Percentiles rank a stretch among this genome's conserved stretches.
phyloP scores from a whole-genome alignment of 2,113 vertebrate species.

The Prietella phreatophila region DNA sequence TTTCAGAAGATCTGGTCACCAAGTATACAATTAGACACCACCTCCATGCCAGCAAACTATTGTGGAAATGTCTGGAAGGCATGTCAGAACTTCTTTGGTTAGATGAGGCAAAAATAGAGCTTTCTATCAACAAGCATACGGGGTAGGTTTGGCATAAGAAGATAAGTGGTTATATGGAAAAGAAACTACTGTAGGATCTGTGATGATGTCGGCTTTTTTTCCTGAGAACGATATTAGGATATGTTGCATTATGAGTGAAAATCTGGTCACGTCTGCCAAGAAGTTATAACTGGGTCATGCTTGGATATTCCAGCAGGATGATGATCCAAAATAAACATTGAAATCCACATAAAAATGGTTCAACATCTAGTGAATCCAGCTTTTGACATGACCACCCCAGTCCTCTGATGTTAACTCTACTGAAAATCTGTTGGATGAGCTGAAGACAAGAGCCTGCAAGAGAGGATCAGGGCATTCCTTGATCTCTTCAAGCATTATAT shows the following conservation, averaged over 20 bases:
- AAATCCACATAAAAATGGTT: background rate
- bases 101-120: background rate
- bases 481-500: background rate
- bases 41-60: background rate
- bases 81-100: background rate
- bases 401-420: background rate
- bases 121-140: background rate
- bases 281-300: constrained; percentile 3
- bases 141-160: background rate
- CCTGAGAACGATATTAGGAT: background rate
- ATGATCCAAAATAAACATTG: constrained; percentile 2
- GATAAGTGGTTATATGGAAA: background rate
- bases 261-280: background rate
- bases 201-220: background rate
- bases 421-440: background rate
- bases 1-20: background rate
- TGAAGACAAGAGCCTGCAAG: background rate
- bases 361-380: background rate
- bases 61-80: background rate
- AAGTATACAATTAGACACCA: background rate
- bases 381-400: background rate
- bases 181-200: background rate
- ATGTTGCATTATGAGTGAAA: background rate
- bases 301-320: background rate
- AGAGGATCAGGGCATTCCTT: background rate